Evolutionary conservation across 2,113 vertebrate species (phyloP).

Genomic region (Heterochromis multidens): DNA sequence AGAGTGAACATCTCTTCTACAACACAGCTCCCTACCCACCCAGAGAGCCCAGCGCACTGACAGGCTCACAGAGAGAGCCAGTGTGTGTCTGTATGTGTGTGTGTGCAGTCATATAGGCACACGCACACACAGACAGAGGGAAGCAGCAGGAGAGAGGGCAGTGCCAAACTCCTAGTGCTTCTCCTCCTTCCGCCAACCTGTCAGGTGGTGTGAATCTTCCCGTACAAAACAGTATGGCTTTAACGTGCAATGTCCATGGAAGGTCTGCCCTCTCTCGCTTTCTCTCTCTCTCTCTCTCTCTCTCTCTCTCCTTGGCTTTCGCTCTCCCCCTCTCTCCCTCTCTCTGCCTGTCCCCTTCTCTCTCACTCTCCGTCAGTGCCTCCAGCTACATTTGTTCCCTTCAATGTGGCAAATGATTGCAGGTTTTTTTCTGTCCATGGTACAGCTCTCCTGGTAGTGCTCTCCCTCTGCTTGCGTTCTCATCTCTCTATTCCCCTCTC

Average conservation of each 20-base stretch:
- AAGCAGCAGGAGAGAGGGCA: slow-evolving; percentile 44
- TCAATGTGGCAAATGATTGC: slow-evolving; percentile 66
- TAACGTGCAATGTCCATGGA: slow-evolving; percentile 43
- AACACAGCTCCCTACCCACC: slow-evolving; percentile 59
- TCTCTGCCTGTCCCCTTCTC: background rate
- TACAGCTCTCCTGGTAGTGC: background rate
- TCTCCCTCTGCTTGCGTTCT: background rate
- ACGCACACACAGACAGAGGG: slow-evolving; percentile 19
- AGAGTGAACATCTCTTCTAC: slow-evolving; percentile 60
- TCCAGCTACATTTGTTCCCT: slow-evolving; percentile 72
- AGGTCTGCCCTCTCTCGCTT: slow-evolving; percentile 12
- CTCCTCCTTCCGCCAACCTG: slow-evolving; percentile 47
- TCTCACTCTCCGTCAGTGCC: slow-evolving; percentile 49
- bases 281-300: background rate
- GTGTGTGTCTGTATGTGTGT: slow-evolving; percentile 26
- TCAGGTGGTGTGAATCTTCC: slow-evolving; percentile 42
- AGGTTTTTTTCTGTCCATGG: slow-evolving; percentile 16
- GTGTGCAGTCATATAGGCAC: background rate
- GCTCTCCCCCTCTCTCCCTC: background rate
- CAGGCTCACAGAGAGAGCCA: slow-evolving; percentile 41
- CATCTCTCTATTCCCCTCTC: background rate
- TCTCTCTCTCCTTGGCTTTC: background rate
- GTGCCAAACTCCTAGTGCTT: slow-evolving; percentile 47
- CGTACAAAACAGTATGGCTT: slow-evolving; percentile 11
- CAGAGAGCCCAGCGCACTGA: slow-evolving; percentile 55